Conservation (phyloP, 2,113 vertebrate genomes). For the Aix galericulata region DNA sequence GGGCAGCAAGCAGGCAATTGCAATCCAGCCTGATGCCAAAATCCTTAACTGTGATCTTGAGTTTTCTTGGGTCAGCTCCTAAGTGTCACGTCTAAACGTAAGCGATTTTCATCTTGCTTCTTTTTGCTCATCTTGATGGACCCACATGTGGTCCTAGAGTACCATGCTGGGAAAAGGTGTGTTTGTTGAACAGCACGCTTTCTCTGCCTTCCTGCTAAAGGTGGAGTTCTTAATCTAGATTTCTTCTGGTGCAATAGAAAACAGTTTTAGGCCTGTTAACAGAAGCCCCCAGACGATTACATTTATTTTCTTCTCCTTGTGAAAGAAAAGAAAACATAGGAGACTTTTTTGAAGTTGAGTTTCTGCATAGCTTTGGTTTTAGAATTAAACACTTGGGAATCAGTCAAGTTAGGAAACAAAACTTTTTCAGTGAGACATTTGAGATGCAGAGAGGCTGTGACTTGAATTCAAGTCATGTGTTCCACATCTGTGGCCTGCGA, state of each 20-base stretch:
- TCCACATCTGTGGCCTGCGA: neutral
- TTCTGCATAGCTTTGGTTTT: neutral
- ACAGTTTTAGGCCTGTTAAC: neutral
- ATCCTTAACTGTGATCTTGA: neutral
- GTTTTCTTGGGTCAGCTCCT: neutral
- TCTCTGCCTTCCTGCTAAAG: neutral
- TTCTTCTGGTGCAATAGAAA: neutral
- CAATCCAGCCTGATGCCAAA: accelerated
- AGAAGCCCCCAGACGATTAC: too few relatives aligned
- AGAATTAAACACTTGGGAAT: neutral
- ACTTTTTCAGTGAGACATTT: neutral
- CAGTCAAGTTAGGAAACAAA: neutral
- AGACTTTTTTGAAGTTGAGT: neutral
- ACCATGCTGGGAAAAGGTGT: neutral
- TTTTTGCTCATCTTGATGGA: neutral
- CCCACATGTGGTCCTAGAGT: neutral
- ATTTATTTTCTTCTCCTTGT: accelerated
- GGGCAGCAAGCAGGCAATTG: neutral
- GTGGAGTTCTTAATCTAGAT: neutral
- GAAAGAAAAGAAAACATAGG: neutral
- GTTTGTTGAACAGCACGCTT: neutral
- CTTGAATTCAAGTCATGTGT: neutral
- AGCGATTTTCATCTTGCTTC: neutral
- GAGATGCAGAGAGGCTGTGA: neutral
- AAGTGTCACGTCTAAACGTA: neutral